These are phyloP conservation scores for Lathamus discolor DNA, from an alignment of 2,113 vertebrate genomes.

Conservation along the genomic window DNA sequence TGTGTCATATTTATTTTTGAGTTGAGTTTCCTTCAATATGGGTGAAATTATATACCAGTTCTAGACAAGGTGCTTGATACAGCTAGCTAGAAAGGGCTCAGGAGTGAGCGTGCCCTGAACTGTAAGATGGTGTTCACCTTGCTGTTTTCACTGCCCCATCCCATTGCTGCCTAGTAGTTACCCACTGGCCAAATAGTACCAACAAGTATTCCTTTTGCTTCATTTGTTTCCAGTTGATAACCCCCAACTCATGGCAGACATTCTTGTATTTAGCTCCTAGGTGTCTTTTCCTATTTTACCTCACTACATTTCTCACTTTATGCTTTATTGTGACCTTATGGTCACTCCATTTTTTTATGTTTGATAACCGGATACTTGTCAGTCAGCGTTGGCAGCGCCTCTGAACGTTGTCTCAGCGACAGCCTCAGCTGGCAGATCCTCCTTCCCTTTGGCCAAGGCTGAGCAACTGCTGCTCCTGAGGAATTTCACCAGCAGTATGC, in stretches of 20 bases:
- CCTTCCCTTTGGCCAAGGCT: not conserved
- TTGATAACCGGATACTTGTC: not conserved
- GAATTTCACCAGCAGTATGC: not conserved
- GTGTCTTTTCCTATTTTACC: not conserved
- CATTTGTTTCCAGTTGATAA: not conserved
- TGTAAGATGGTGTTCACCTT: not conserved
- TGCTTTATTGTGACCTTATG: not conserved
- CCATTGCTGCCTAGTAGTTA: not conserved
- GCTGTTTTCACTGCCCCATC: not conserved
- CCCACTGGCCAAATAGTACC: not conserved
- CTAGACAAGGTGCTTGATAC: not conserved
- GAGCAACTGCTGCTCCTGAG: not conserved
- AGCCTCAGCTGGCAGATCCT: not conserved
- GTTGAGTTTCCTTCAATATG: not conserved
- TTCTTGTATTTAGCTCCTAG: not conserved
- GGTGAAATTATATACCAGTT: not conserved
- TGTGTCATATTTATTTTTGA: not conserved
- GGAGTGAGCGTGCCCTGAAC: not conserved
- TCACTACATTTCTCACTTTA: not conserved
- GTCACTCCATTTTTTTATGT: not conserved
- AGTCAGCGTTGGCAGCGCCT: fast-evolving
- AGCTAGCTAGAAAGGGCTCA: not conserved
- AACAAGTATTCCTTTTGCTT: not conserved
- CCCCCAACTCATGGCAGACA: not conserved
- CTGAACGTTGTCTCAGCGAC: not conserved